A percentile compares a stretch with the other conserved stretches of the same genome.
phyloP scores from a whole-genome alignment of 2,888 invertebrate species.

The Abrostola tripartita region DNA sequence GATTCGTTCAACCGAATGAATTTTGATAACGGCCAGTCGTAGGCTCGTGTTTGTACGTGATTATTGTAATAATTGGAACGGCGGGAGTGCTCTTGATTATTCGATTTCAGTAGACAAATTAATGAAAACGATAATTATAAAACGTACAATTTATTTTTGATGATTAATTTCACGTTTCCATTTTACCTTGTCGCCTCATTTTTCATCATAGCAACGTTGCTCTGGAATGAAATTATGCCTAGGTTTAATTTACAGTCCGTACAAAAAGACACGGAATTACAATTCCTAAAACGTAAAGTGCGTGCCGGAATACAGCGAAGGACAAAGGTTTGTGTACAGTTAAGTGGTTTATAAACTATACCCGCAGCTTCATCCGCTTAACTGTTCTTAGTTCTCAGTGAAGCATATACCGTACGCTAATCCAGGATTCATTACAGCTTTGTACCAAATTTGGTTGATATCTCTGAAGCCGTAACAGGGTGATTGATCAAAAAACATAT shows the following conservation, averaged over 20 bases:
- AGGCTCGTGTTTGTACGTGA: conserved; percentile 56
- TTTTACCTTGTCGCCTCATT: background rate
- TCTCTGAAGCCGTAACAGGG: background rate
- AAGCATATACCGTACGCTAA: background rate
- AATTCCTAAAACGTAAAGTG: no score
- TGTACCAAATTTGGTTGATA: conserved; percentile 2
- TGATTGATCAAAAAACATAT: conserved; percentile 6
- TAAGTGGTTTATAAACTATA: conserved; percentile 2
- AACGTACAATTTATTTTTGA: conserved; percentile 29
- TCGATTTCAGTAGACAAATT: conserved; percentile 52
- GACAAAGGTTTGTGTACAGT: background rate
- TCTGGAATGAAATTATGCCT: background rate
- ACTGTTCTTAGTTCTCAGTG: conserved; percentile 2
- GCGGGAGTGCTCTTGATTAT: conserved; percentile 53
- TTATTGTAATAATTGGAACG: conserved; percentile 62
- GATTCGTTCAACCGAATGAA: conserved; percentile 41
- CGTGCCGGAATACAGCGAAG: no score
- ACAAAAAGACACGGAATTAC: no score
- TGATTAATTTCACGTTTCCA: conserved; percentile 48
- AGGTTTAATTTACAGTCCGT: conserved; percentile 3
- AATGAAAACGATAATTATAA: conserved; percentile 53
- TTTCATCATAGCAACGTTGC: background rate
- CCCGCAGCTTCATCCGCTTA: conserved; percentile 2
- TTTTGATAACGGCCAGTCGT: conserved; percentile 55
- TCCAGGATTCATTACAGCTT: conserved; percentile 3